Evolutionary conservation across 2,797 vertebrate species (phyloP).

Genomic region (Sebastes steindachneri): DNA sequence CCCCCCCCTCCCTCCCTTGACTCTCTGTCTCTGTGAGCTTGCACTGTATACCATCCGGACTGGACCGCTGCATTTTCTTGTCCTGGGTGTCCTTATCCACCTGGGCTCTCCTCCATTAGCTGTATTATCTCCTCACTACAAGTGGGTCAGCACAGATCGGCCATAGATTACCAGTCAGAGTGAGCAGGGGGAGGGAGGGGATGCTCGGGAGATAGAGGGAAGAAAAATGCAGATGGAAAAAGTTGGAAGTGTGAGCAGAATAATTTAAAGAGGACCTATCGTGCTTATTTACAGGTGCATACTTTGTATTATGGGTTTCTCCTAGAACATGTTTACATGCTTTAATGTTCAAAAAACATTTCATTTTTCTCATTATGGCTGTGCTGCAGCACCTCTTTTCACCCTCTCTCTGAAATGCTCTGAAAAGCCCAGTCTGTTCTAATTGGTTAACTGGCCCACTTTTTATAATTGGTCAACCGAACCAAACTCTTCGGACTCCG

Average conservation of each 20-base stretch:
- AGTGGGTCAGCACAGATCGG: slow-evolving; percentile 45
- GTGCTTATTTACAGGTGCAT: neutral
- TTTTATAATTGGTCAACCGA: neutral
- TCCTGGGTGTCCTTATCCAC: slow-evolving; percentile 31
- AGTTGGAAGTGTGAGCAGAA: neutral
- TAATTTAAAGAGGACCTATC: neutral
- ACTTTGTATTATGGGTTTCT: neutral
- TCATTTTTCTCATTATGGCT: no score
- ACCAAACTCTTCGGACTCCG: neutral
- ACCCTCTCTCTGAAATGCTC: neutral
- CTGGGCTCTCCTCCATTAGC: slow-evolving; percentile 59
- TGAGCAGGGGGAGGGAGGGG: neutral
- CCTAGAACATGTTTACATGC: neutral
- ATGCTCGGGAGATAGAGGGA: neutral
- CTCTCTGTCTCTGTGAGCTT: neutral
- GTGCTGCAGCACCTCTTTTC: neutral
- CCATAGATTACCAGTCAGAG: slow-evolving; percentile 41
- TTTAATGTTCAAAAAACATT: neutral
- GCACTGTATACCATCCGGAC: neutral
- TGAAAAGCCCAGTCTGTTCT: neutral
- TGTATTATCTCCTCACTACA: slow-evolving; percentile 53
- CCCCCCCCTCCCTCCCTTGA: neutral
- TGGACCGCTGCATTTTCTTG: neutral
- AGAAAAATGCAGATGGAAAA: neutral
- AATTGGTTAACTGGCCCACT: neutral